phyloP scores from a whole-genome alignment of 2,113 vertebrate genomes.

The Struthio camelus region DNA sequence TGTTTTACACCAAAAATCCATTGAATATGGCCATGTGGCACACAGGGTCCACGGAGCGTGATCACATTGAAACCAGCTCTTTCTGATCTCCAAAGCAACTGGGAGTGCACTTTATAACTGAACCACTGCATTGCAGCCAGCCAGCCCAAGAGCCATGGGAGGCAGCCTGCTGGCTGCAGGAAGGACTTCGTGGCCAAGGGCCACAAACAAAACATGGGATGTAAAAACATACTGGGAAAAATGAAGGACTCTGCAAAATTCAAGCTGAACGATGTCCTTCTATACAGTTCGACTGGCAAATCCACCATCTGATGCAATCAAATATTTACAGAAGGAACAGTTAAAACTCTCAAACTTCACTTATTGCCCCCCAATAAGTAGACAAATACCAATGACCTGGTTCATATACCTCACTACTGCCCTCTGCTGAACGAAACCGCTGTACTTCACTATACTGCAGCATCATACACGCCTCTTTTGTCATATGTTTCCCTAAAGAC shows the following conservation, averaged over 20 bases:
- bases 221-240: background rate
- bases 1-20: background rate
- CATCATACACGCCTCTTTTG: background rate
- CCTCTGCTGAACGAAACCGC: constrained; percentile 5
- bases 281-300: background rate
- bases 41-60: fast-evolving
- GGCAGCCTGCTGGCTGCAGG: background rate
- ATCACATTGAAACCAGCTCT: background rate
- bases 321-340: background rate
- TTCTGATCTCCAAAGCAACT: background rate
- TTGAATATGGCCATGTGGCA: background rate
- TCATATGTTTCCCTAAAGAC: background rate
- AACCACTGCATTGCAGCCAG: background rate
- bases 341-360: background rate
- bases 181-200: fast-evolving
- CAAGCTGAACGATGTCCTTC: background rate
- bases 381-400: background rate
- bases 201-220: background rate
- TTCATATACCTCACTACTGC: background rate
- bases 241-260: background rate
- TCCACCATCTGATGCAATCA: background rate
- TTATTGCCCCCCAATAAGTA: fast-evolving
- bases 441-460: background rate
- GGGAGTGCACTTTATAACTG: background rate
- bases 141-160: background rate